phyloP scores from a whole-genome alignment of 1,140 invertebrate species.

The Ceratosolen fusciceps region DNA sequence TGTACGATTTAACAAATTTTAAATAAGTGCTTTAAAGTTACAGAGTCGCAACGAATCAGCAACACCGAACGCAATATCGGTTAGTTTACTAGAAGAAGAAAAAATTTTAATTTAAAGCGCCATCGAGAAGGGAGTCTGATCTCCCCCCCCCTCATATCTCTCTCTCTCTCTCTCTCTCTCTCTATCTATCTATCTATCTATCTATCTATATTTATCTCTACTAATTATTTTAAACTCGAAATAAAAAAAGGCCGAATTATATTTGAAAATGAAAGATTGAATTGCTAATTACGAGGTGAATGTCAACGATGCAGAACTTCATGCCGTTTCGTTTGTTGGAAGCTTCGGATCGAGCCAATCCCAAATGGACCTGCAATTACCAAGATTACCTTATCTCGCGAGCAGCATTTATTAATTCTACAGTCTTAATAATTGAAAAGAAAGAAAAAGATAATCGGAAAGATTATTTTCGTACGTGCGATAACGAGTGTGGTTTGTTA shows the following conservation, averaged over 20 bases:
- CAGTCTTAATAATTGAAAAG: background rate
- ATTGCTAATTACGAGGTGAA: slow-evolving; percentile 22
- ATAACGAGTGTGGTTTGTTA: background rate
- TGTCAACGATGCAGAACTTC: background rate
- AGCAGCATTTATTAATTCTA: background rate
- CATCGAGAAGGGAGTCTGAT: too few relatives aligned
- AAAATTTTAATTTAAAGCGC: too few relatives aligned
- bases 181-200: too few relatives aligned
- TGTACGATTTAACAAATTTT: too few relatives aligned
- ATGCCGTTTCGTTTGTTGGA: background rate
- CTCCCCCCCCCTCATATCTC: too few relatives aligned
- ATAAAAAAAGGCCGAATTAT: background rate
- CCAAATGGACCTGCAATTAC: slow-evolving; percentile 13
- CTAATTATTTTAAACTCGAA: background rate
- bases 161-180: too few relatives aligned
- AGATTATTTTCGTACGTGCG: slow-evolving; percentile 41
- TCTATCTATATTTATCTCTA: too few relatives aligned
- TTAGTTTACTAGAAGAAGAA: too few relatives aligned
- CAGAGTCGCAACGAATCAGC: too few relatives aligned
- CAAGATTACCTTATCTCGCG: background rate
- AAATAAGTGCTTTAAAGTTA: too few relatives aligned
- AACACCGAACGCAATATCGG: too few relatives aligned
- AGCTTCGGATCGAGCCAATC: background rate
- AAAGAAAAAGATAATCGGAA: slow-evolving; percentile 17
- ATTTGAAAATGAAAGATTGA: slow-evolving; percentile 21